Conservation (phyloP, 2,888 invertebrate genomes). For the Anticlea derivata region DNA sequence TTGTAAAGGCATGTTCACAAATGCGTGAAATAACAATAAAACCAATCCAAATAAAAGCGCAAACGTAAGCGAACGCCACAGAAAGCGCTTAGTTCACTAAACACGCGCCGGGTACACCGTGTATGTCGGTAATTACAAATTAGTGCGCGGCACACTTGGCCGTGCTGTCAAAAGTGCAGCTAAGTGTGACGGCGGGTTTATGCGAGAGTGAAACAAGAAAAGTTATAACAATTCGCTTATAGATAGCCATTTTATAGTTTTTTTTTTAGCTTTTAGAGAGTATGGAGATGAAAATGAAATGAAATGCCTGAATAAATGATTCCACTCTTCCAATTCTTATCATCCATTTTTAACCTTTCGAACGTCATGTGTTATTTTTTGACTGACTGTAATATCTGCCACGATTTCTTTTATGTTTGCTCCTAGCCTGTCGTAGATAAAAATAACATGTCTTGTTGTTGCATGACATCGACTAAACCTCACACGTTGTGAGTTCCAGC, state of each 20-base stretch:
- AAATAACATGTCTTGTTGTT: constrained; percentile 21
- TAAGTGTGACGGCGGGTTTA: constrained; percentile 51
- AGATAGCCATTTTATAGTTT: too few relatives aligned
- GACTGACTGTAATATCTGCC: too few relatives aligned
- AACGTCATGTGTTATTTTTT: too few relatives aligned
- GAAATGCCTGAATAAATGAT: too few relatives aligned
- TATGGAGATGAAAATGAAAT: too few relatives aligned
- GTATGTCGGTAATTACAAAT: constrained; percentile 72
- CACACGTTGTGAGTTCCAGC: constrained; percentile 38
- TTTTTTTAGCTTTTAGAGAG: too few relatives aligned
- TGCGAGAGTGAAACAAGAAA: constrained; percentile 35
- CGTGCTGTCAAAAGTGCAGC: constrained; percentile 63
- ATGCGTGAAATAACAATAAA: too few relatives aligned
- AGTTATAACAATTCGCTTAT: background rate
- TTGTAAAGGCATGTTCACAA: too few relatives aligned
- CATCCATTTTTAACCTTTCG: too few relatives aligned
- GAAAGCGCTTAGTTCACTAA: constrained; percentile 8
- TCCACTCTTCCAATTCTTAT: too few relatives aligned
- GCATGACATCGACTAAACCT: constrained; percentile 36
- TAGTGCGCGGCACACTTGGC: constrained; percentile 53
- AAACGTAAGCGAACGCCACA: constrained; percentile 3
- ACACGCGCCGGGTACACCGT: constrained; percentile 13
- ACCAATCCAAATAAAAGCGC: background rate
- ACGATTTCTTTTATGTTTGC: too few relatives aligned
- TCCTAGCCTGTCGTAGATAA: background rate